phyloP scores from a whole-genome alignment of 2,888 invertebrate species.

The Craniophora ligustri region DNA sequence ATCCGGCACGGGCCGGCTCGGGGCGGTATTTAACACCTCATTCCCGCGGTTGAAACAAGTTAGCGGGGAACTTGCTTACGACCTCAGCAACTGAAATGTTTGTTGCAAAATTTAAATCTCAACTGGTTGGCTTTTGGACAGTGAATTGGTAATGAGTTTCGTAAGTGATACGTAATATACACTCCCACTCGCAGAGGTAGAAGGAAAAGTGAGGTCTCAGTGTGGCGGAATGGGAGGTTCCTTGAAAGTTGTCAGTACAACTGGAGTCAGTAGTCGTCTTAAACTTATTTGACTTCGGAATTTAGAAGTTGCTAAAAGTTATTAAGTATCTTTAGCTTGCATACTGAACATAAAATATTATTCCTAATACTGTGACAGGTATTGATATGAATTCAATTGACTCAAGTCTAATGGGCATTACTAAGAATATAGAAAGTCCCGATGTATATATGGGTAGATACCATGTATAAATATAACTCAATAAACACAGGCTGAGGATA shows the following conservation, averaged over 20 bases:
- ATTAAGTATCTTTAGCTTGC: too few species aligned
- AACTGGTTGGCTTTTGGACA: conserved; percentile 62
- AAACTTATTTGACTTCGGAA: too few species aligned
- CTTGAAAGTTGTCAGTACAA: too few species aligned
- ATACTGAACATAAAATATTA: too few species aligned
- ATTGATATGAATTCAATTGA: too few species aligned
- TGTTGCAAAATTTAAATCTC: conserved; percentile 50
- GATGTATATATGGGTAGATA: too few species aligned
- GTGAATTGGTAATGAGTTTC: conserved; percentile 62
- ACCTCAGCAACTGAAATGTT: conserved; percentile 45
- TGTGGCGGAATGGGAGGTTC: not conserved
- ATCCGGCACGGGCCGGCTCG: conserved; percentile 63
- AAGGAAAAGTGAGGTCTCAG: not conserved
- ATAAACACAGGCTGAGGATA: not conserved
- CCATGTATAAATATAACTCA: too few species aligned
- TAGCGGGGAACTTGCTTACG: conserved; percentile 52
- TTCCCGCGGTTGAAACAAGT: conserved; percentile 67
- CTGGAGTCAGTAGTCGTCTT: too few species aligned
- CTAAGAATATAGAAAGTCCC: too few species aligned
- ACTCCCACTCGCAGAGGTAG: not conserved
- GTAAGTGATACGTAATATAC: conserved; percentile 12
- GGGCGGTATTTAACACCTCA: conserved; percentile 75
- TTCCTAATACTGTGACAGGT: too few species aligned
- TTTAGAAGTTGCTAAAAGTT: too few species aligned
- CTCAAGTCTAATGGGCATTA: too few species aligned